Conservation (phyloP, 2,797 vertebrate genomes). For the Erethizon dorsatum region DNA sequence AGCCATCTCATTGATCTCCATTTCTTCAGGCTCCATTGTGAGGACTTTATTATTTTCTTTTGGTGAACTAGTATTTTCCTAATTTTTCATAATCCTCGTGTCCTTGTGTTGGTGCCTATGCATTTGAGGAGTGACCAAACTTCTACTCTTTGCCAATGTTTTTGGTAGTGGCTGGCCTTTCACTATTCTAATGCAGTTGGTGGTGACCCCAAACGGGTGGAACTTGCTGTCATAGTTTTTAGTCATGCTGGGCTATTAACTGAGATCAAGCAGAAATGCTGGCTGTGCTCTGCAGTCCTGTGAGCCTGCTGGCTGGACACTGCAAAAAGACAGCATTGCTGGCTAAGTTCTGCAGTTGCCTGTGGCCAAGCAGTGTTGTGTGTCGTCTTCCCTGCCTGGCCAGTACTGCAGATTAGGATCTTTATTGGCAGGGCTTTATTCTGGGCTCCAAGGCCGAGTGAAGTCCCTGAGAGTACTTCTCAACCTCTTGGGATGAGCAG, state of each 20-base stretch:
- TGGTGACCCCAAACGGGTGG: background rate
- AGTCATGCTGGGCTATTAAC: background rate
- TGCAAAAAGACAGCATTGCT: background rate
- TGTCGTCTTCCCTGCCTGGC: background rate
- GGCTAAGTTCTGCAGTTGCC: background rate
- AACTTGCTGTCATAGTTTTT: background rate
- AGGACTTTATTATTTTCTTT: background rate
- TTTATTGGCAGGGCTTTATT: background rate
- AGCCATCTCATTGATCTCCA: background rate
- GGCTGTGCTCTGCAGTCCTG: background rate
- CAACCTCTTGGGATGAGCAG: background rate
- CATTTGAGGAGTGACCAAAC: background rate
- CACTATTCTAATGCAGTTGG: background rate
- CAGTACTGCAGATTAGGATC: background rate
- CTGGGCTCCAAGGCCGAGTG: background rate
- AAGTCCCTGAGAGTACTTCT: too few species aligned
- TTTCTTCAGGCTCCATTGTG: background rate
- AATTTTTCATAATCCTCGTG: background rate
- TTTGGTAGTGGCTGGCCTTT: background rate
- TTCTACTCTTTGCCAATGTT: background rate
- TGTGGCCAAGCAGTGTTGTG: background rate
- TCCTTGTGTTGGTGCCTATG: background rate
- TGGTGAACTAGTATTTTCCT: background rate
- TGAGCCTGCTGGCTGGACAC: background rate
- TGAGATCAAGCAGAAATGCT: background rate